Evolutionary conservation across 2,888 invertebrate species (phyloP).

Genomic region (Tortricodes alternella): DNA sequence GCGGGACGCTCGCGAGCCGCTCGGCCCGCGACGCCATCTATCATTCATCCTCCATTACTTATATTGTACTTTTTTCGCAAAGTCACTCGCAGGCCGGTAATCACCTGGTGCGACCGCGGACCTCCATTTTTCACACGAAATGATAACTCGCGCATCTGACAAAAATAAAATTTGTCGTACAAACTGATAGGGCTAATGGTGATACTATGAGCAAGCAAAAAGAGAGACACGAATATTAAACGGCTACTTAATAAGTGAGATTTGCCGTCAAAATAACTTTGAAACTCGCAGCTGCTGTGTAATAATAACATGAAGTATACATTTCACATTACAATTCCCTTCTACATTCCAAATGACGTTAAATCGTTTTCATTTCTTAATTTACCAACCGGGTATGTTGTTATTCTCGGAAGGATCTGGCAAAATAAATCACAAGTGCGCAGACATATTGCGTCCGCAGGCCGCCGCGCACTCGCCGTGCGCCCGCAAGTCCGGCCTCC

Average conservation of each 20-base stretch:
- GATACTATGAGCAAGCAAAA: slow-evolving; percentile 70
- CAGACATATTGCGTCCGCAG: slow-evolving; percentile 27
- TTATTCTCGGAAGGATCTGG: slow-evolving; percentile 8
- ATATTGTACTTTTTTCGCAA: slow-evolving; percentile 82
- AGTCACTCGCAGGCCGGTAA: slow-evolving; percentile 82
- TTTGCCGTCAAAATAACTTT: slow-evolving; percentile 6
- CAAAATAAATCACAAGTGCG: slow-evolving; percentile 24
- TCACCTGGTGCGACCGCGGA: slow-evolving; percentile 80
- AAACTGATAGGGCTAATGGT: slow-evolving; percentile 78
- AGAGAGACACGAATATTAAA: slow-evolving; percentile 50
- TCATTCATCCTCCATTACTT: slow-evolving; percentile 83
- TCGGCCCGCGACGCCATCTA: slow-evolving; percentile 69
- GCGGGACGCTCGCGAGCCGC: slow-evolving; percentile 35
- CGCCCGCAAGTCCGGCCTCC: slow-evolving; percentile 21
- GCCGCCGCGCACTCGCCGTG: slow-evolving; percentile 20
- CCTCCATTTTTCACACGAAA: slow-evolving; percentile 81
- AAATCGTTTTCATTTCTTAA: slow-evolving; percentile 13
- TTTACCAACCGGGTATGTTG: slow-evolving; percentile 21
- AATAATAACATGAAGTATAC: background rate
- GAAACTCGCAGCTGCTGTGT: background rate
- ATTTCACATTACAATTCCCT: background rate
- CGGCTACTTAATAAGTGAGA: slow-evolving; percentile 16
- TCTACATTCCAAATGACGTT: background rate
- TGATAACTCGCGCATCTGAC: slow-evolving; percentile 80
- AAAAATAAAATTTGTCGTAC: slow-evolving; percentile 82